Evolutionary conservation across 2,888 invertebrate genomes (phyloP), one percentile per base, ranked within the genome.

Genomic region (Nomada fabriciana): DNA sequence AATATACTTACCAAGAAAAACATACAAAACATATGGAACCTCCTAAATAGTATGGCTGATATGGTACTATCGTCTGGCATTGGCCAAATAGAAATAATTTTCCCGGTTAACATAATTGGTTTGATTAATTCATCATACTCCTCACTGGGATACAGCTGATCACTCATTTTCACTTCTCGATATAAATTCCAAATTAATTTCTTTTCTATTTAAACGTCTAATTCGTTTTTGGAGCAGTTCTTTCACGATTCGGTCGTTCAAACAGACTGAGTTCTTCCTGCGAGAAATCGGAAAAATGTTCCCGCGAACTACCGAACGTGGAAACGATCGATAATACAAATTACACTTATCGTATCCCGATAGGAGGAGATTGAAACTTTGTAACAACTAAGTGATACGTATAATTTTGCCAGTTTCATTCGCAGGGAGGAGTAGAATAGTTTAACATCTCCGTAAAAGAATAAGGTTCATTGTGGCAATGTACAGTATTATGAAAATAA

Each of bases 21-120:
- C 82, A 91, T 88, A 2, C 65, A 52, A n/a, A 83, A 55, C 36
- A 77, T 18, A 36, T 91, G 91, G 15, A 76, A 77, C 42, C 42
- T 74, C 25, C 76, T 83, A 1, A 89, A 60, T 5, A 77, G 20
- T 25, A 57, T 36, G 1, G 23, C 42, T 9, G 1, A 36, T 9
- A 5, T 59, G 13, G 47, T 29, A 20, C 64, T 64, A 15, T 86
- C 57, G 18, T 75, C 63, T 0, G 85, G 69, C 64, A 90, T 47
- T 1, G 91, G 91, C 92, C 92, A 92, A 75, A 90, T 82, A 2
- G 87, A 84, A 18, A 85, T 85, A 2, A 91, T 29, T 25, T 83
- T 86, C 9, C 78, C 80, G n/a, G 85, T 76, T 13, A 80, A 53
- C 68, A 74, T 84, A 15, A 90, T 64, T 2, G 90, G 92, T 72